Base-by-base conservation (phyloP, 2,113 vertebrate species). In the Syrmaticus mikado region DNA sequence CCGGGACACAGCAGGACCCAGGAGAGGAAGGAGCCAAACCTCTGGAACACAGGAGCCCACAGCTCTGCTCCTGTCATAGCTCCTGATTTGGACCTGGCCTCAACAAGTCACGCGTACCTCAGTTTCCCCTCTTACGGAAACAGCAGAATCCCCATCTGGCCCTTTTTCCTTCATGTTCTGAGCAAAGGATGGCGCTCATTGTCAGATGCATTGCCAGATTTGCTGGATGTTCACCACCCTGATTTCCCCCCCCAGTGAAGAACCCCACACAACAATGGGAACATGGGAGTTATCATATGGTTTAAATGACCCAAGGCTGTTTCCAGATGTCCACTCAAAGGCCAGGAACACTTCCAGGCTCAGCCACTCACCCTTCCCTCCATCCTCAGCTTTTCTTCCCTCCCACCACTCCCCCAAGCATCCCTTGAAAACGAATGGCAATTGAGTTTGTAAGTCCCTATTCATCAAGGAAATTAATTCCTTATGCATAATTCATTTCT, bases 401-500 rank as follows among this genome's bases (percentile, higher is more conserved):
- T 57, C 70, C 61, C 73, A 50, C 58, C 1, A 1, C 36, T 79
- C 66, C 89, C 81, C 70, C 79, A 94, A 83, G 94, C 85, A 87
- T 82, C 93, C 96, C 97, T 95, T 93, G 97, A 97, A 97, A 97
- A 92, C 92, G 22, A 96, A 95, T 89, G 93, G 96, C 95, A 93
- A 93, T 82, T 87, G 96, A 97, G 97, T 97, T 97, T 95, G 75
- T 90, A 97, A 95, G 95, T 96, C 94, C 93, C 98, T 98, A 97
- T 98, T 98, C 97, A 97, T 97, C 97, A 97, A 97, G 94, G 93
- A 97, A 98, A 97, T 97, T 97, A 98, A 97, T 97, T 97, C 97
- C 97, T 97, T 97, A 98, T 98, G 96, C 97, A 98, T 98, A 98
- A 98, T 98, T 98, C 97, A 98, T 98, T 97, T 97, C 97, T 97